Base-by-base conservation (phyloP, 2,113 vertebrate genomes). In the Cyprinus carpio region DNA sequence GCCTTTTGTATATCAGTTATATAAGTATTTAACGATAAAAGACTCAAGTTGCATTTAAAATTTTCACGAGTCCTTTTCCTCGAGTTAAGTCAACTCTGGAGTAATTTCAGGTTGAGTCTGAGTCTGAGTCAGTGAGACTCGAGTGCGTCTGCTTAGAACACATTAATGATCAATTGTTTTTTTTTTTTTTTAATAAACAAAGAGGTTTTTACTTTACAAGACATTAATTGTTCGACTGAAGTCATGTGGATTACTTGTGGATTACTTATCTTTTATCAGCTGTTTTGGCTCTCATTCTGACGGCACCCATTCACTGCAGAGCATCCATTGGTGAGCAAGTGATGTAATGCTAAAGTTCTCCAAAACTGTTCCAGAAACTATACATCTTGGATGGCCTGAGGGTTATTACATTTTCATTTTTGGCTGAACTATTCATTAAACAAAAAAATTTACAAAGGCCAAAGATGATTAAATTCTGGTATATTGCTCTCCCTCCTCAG, bases 401-500 rank as follows among this genome's bases (percentile, higher is more conserved):
- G 1, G 51, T 54, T 20, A 54, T 54, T 18, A 58, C 20, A 58
- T 58, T 58, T 58, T 10, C 8, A 10, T 58, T 58, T 56, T 56
- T 56, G 6, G 54, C 18, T 58, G 56, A 23, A n/a, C 20, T 58
- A 58, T 58, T 58, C 20, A 23, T 40, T 71, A 23, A 40, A 72
- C 51, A 34, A 54, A 56, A 34, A 62, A 43, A 4, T 27, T 6
- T 4, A 4, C 7, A 29, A 62, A 40, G 82, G 56, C 40, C 8
- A 43, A 5, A 9, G 13, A 34, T 76, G 34, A 69, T 65, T 27
- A 74, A 18, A 7, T 34, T 76, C 10, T 69, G 78, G 81, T 87
- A 49, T 65, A 60, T 76, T 54, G 29, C 82, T 71, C 23, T 65
- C 40, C 34, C 64, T 27, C 40, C 67, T 83, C 65, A 34, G 76